Evolutionary conservation across 2,888 invertebrate genomes (phyloP).

Genomic region (Acanthosepion pharaonis): DNA sequence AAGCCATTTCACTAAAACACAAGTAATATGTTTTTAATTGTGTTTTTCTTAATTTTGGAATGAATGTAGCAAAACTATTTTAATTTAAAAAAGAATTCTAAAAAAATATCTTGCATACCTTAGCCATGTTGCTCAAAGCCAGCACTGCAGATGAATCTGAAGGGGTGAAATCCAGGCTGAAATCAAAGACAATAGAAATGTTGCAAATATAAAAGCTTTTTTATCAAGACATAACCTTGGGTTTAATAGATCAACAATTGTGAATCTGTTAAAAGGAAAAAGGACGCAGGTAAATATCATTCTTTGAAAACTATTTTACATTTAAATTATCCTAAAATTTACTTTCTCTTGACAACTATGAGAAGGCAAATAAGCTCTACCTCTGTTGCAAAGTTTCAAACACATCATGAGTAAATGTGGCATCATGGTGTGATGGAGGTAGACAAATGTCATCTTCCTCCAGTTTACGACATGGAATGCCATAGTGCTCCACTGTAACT

Average conservation of each 20-base stretch:
- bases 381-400: constrained; percentile 54
- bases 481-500: constrained; percentile 73
- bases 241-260: not conserved
- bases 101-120: constrained; percentile 58
- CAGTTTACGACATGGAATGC: constrained; percentile 73
- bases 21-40: too few relatives aligned
- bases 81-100: not conserved
- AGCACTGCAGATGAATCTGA: constrained; percentile 72
- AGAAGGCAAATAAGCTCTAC: not conserved
- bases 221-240: not conserved
- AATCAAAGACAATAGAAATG: constrained; percentile 49
- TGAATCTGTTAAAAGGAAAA: not conserved
- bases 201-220: not conserved
- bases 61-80: not conserved
- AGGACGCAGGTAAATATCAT: not conserved
- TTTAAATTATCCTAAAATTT: not conserved
- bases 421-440: constrained; percentile 65
- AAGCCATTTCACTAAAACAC: too few relatives aligned
- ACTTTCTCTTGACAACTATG: constrained; percentile 6
- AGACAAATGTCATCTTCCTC: constrained; percentile 75
- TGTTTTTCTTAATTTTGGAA: too few relatives aligned
- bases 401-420: constrained; percentile 66
- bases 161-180: constrained; percentile 63
- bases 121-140: constrained; percentile 70
- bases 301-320: not conserved